phyloP scores from a whole-genome alignment of 2,888 invertebrate genomes.

The Philaethria dido region DNA sequence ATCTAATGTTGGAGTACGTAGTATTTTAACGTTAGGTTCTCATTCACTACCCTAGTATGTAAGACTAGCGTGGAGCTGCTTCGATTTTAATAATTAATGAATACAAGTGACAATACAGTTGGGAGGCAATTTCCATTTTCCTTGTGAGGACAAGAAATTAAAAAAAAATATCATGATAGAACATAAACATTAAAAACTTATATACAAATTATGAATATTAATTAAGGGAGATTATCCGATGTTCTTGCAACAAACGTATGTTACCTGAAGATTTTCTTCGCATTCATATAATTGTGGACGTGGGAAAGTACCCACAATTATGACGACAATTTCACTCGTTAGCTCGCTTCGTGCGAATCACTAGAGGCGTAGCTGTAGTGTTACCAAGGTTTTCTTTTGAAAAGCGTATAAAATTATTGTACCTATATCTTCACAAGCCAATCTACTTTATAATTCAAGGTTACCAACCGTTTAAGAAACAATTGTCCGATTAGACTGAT shows the following conservation, averaged over 20 bases:
- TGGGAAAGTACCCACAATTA: conserved; percentile 67
- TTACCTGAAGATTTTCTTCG: conserved; percentile 34
- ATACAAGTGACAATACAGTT: neutral
- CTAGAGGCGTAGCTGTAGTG: conserved; percentile 41
- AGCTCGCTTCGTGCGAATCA: conserved; percentile 53
- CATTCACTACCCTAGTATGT: too few species aligned
- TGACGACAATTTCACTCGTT: conserved; percentile 58
- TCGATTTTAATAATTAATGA: neutral
- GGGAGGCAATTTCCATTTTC: neutral
- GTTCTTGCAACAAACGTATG: conserved; percentile 31
- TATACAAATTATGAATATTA: conserved; percentile 8
- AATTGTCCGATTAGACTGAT: too few species aligned
- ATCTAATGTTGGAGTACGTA: too few species aligned
- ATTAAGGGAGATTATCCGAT: conserved; percentile 25
- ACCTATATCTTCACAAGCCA: too few species aligned
- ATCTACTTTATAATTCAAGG: too few species aligned
- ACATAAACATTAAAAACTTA: neutral
- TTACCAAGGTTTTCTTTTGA: neutral
- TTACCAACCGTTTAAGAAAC: too few species aligned
- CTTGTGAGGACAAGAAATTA: too few species aligned
- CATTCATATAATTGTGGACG: conserved; percentile 43
- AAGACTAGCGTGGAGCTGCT: too few species aligned
- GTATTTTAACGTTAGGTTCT: too few species aligned
- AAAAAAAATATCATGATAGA: too few species aligned
- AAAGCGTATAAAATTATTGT: too few species aligned